Conservation (phyloP, 2,113 vertebrate genomes). For the Paramisgurnus dabryanus region DNA sequence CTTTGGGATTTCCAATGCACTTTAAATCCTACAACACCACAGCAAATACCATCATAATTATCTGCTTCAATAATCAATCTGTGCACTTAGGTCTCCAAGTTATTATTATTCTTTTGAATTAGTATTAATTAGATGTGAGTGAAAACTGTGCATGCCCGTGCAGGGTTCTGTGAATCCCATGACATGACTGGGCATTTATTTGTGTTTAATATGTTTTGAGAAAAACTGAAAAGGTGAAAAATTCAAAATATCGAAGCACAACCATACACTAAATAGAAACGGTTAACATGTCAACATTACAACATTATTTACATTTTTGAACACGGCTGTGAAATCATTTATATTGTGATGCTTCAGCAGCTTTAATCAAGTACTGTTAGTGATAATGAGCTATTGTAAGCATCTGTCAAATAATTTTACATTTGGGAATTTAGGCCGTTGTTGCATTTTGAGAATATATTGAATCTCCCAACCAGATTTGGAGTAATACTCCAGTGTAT, state of each 20-base stretch:
- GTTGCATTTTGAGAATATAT: background rate
- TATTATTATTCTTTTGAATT: conserved; percentile 63
- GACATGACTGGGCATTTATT: conserved; percentile 11
- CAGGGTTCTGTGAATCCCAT: conserved; percentile 12
- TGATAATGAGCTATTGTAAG: background rate
- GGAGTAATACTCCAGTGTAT: background rate
- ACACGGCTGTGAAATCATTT: background rate
- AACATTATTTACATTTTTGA: background rate
- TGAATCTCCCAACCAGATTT: conserved; percentile 1
- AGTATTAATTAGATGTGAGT: conserved; percentile 58
- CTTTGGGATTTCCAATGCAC: conserved; percentile 35
- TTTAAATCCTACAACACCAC: conserved; percentile 63
- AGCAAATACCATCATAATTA: conserved; percentile 63
- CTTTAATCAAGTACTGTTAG: background rate
- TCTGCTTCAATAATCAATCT: conserved; percentile 58
- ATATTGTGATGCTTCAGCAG: background rate
- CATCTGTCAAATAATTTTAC: background rate
- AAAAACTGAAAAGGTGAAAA: background rate
- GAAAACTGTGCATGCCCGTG: conserved; percentile 49
- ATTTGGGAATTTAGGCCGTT: background rate
- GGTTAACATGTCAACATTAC: no score
- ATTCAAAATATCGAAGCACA: background rate
- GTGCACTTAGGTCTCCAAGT: conserved; percentile 57
- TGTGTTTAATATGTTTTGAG: background rate
- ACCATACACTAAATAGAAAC: background rate